These are phyloP conservation scores for Rhagonycha lutea DNA, from an alignment of 2,888 invertebrate species.

Conservation along the genomic window DNA sequence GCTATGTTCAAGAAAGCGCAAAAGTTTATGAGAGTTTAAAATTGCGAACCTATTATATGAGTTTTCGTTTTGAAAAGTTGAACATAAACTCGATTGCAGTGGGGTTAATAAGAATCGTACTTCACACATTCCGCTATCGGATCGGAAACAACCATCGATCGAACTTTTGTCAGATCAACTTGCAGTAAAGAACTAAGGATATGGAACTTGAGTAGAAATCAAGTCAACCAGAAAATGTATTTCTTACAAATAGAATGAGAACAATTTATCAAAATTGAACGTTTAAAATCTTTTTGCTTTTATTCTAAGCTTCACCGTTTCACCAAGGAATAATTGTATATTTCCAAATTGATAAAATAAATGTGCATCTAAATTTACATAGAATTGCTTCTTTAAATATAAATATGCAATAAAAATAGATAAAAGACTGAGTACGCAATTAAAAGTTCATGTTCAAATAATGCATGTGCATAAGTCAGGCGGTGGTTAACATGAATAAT, in stretches of 20 bases:
- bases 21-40: conserved; percentile 13
- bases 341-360: neutral
- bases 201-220: conserved; percentile 24
- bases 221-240: conserved; percentile 31
- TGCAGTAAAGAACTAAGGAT: conserved; percentile 15
- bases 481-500: neutral
- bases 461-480: neutral
- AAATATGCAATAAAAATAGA: neutral
- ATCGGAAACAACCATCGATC: conserved; percentile 21
- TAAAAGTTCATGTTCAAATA: neutral
- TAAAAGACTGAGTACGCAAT: neutral
- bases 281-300: conserved; percentile 16
- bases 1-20: neutral
- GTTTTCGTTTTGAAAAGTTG: conserved; percentile 16
- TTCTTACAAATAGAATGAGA: conserved; percentile 27
- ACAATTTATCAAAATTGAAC: conserved; percentile 34
- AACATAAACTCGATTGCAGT: conserved; percentile 15
- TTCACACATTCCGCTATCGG: conserved; percentile 21
- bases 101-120: conserved; percentile 21
- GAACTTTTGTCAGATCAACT: conserved; percentile 21
- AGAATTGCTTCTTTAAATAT: neutral
- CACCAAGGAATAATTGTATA: neutral
- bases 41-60: conserved; percentile 14
- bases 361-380: neutral
- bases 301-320: neutral